Conservation (phyloP, 1,140 invertebrate species). For the Magallana angulata region DNA sequence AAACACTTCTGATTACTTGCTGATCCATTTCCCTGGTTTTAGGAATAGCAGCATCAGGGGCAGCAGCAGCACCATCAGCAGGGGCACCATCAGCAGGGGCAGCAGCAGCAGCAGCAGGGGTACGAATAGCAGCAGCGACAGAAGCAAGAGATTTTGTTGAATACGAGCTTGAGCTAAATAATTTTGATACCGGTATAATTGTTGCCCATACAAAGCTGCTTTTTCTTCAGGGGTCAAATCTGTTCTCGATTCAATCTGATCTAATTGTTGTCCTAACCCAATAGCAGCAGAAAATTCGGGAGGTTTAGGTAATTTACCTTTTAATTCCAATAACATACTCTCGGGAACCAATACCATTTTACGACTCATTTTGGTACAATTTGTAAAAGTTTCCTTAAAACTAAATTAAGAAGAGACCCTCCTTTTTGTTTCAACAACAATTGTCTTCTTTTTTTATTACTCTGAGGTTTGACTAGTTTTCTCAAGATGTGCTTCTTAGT, state of each 20-base stretch:
- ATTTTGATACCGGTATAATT: not conserved
- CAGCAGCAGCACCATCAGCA: too few relatives aligned
- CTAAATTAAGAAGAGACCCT: not conserved
- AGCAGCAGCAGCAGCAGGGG: too few relatives aligned
- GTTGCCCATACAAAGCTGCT: not conserved
- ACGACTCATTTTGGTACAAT: not conserved
- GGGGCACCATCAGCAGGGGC: too few relatives aligned
- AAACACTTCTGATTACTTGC: too few relatives aligned
- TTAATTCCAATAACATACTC: not conserved
- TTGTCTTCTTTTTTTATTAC: not conserved
- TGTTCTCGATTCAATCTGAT: not conserved
- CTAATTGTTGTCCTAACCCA: not conserved
- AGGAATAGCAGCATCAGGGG: too few relatives aligned
- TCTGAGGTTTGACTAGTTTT: not conserved
- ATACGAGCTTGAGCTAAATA: not conserved
- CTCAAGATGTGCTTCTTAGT: not conserved
- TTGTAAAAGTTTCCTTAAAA: not conserved
- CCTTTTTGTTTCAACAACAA: not conserved
- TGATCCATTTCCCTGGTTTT: too few relatives aligned
- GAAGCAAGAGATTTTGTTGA: too few relatives aligned
- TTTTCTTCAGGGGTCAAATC: constrained; percentile 18
- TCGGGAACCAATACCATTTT: constrained; percentile 18
- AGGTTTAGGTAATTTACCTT: not conserved
- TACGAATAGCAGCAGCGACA: not conserved
- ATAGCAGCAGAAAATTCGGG: not conserved